Base-by-base conservation (phyloP, 1,140 invertebrate genomes). In the Pomacea maculata region DNA sequence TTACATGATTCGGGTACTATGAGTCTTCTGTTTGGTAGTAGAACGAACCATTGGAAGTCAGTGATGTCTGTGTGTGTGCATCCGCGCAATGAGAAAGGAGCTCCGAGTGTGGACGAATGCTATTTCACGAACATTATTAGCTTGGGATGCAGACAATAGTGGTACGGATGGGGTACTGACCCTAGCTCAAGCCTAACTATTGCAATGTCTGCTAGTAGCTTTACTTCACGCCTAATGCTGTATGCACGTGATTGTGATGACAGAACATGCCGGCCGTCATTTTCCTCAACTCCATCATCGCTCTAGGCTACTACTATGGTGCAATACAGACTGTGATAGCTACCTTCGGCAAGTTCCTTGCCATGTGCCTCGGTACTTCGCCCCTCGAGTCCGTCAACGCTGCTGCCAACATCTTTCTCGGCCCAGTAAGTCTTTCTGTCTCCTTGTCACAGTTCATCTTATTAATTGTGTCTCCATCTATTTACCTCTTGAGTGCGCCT, bases 241-340 rank as follows among this genome's bases (percentile, higher is more conserved):
- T 45, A 45, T 45, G 34, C 34, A 45, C 5, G 34, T 45, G 2
- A 3, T 76, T 71, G 61, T 70, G 15, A 21, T 15, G 63, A 57
- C 61, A 91, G 90, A 85, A 89, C 0, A 79, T 91, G 52, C 87
- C 89, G 10, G 82, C 89, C 10, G 79, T 90, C 14, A 79, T 91
- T 2, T 90, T 89, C 75, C 86, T 91, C 83, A 86, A 84, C 72
- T 82, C 88, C 1, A 74, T 89, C 9, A 88, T 90, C n/a, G 84
- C 83, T 57, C 83, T 90, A 14, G 72, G 90, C n/a, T 91, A 90
- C 77, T 89, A 91, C 78, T 75, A 88, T 21, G 90, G 90, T 14
- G 80, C 88, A 7, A 90, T 91, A 84, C 89, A 90, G 82, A 80
- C 83, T 10, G 61, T 90, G 5, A 83, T 88, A 3, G 73, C 77